Base-by-base conservation (phyloP, 2,888 invertebrate genomes). In the Hypsopygia costalis region DNA sequence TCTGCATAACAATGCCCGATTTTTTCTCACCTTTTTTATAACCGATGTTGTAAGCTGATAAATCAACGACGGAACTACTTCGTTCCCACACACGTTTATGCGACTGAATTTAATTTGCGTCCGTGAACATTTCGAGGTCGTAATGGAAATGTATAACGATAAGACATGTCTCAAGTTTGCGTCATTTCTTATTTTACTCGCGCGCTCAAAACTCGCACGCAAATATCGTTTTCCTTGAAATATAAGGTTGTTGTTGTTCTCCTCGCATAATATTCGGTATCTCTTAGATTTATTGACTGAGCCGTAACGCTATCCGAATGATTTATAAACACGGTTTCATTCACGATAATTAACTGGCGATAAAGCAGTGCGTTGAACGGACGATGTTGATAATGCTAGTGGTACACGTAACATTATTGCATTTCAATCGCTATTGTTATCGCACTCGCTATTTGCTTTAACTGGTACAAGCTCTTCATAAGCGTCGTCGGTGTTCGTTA, bases 361-460 rank as follows among this genome's bases (percentile, higher is more conserved):
- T 66, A 69, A 68, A 51, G 46, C 51, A 40, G 67, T 62, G 57
- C 67, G 58, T 64, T 68, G 62, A 67, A 66, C 65, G 62, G 48
- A 52, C 56, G 49, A 44, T 46, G 50, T 62, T 60, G 61, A 67
- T 71, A 64, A 56, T 46, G 31, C 52, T 47, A 52, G 53, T 57
- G 54, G 50, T 61, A 57, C 58, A 51, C 54, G 58, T 65, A 58
- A 55, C 54, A 49, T 51, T 49, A 65, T 58, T 62, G 57, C 52
- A 53, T 57, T 68, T 63, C 58, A 61, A 62, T 60, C 55, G 55
- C 53, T 58, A 62, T 69, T 68, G 63, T 70, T 63, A 62, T 66
- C 60, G 52, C 41, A 47, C 46, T 49, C 47, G 31, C 45, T 40
- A 47, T 48, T 50, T 46, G 41, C 39, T 45, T 52, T 44, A 42